These are phyloP conservation scores for Galbula dea DNA, from an alignment of 2,113 vertebrate genomes.

Conservation along the genomic window DNA sequence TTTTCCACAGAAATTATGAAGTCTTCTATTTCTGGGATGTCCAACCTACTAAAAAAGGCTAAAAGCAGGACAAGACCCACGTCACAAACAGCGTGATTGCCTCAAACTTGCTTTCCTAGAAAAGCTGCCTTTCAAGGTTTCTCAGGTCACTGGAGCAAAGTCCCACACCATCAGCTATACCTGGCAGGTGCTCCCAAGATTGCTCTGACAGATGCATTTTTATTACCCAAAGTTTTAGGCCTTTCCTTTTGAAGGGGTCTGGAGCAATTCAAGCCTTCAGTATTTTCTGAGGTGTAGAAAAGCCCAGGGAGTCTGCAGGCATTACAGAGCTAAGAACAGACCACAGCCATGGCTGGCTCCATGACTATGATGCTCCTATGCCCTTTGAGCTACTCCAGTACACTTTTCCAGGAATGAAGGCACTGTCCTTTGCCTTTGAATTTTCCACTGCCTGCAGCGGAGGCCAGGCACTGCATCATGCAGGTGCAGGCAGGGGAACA, in stretches of 20 bases:
- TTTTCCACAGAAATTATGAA: neutral
- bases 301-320: neutral
- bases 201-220: neutral
- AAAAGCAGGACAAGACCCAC: neutral
- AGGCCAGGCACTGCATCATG: neutral
- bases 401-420: neutral
- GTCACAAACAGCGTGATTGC: neutral
- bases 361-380: fast-evolving
- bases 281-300: neutral
- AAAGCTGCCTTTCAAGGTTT: neutral
- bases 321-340: neutral
- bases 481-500: neutral
- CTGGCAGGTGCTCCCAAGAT: neutral
- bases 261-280: neutral
- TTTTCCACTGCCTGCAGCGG: neutral
- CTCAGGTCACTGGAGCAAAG: constrained; percentile 28
- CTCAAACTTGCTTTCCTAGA: neutral
- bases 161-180: neutral
- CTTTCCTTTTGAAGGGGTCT: neutral
- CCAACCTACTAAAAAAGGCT: neutral
- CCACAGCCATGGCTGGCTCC: neutral
- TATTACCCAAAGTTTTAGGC: neutral
- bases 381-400: neutral
- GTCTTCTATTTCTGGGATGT: neutral
- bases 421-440: neutral